Evolutionary conservation across 2,797 vertebrate species (phyloP).

Genomic region (Chelonia mydas): DNA sequence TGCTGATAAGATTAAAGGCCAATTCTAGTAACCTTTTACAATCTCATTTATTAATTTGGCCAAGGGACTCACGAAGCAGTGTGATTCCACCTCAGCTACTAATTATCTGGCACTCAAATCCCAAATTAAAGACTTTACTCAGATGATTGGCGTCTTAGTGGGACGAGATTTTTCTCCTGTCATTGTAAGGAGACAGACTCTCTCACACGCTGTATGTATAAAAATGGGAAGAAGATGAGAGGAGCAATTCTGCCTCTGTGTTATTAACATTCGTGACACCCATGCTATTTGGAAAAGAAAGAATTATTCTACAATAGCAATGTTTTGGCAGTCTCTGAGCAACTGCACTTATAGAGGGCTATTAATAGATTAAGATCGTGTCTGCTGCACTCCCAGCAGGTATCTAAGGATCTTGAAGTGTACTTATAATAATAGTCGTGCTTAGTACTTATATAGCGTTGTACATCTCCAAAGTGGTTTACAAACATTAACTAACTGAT

Average conservation of each 20-base stretch:
- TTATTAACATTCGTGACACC: constrained; percentile 57
- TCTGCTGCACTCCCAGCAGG: constrained; percentile 65
- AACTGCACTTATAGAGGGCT: constrained; percentile 44
- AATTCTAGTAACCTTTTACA: constrained; percentile 38
- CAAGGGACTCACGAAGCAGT: constrained; percentile 42
- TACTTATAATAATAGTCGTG: constrained; percentile 23
- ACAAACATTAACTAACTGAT: constrained; percentile 72
- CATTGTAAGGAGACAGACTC: constrained; percentile 34
- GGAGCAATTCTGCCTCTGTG: constrained; percentile 49
- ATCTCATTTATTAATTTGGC: constrained; percentile 60
- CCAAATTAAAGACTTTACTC: constrained; percentile 46
- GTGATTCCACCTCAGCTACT: constrained; percentile 31
- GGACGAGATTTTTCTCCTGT: neutral
- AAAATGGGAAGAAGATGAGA: constrained; percentile 47
- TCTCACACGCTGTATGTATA: neutral
- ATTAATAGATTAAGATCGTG: constrained; percentile 72
- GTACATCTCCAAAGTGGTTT: constrained; percentile 50
- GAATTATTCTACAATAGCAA: constrained; percentile 27
- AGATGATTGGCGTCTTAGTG: neutral
- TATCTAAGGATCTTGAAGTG: constrained; percentile 61
- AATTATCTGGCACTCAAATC: constrained; percentile 54
- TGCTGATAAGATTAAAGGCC: neutral
- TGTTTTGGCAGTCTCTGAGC: constrained; percentile 68
- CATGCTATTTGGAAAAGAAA: neutral
- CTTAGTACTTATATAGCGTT: constrained; percentile 31